A percentile compares a stretch with the other conserved stretches of the same genome.
These are phyloP conservation scores for Agrilus mali DNA, from an alignment of 2,888 invertebrate species.

Conservation along the genomic window DNA sequence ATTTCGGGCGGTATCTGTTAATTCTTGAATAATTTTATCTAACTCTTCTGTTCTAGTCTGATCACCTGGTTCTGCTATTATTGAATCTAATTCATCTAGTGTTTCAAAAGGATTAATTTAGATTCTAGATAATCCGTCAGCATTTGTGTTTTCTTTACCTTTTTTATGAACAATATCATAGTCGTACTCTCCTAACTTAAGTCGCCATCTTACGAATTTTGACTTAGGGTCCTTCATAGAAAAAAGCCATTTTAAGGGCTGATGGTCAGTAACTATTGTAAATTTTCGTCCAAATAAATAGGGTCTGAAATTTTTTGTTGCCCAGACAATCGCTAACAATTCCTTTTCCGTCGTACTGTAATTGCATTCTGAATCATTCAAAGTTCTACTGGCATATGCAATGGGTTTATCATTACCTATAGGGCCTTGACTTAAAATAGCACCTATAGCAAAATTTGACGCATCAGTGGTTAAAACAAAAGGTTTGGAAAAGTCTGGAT, in stretches of 20 bases:
- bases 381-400: conserved; percentile 5
- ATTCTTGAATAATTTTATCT: no score
- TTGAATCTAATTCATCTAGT: no score
- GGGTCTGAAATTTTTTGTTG: conserved; percentile 17
- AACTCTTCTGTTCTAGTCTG: no score
- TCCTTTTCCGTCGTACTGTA: conserved; percentile 18
- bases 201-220: conserved; percentile 23
- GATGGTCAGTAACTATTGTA: conserved; percentile 28
- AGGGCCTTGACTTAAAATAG: no score
- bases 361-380: conserved; percentile 13
- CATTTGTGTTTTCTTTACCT: conserved; percentile 18
- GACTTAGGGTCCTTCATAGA: conserved; percentile 26
- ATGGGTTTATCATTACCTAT: no score
- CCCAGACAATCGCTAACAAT: conserved; percentile 18
- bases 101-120: neutral
- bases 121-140: conserved; percentile 18
- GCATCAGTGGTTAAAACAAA: no score
- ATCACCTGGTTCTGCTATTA: no score
- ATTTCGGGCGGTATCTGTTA: neutral
- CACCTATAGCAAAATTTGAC: no score
- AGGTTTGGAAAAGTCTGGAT: no score
- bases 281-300: conserved; percentile 23
- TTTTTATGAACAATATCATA: conserved; percentile 19
- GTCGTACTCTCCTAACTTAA: conserved; percentile 22
- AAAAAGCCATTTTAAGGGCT: conserved; percentile 25